These are phyloP conservation scores for Stenchaetothrips biformis DNA, from an alignment of 2,888 invertebrate genomes.

Conservation along the genomic window DNA sequence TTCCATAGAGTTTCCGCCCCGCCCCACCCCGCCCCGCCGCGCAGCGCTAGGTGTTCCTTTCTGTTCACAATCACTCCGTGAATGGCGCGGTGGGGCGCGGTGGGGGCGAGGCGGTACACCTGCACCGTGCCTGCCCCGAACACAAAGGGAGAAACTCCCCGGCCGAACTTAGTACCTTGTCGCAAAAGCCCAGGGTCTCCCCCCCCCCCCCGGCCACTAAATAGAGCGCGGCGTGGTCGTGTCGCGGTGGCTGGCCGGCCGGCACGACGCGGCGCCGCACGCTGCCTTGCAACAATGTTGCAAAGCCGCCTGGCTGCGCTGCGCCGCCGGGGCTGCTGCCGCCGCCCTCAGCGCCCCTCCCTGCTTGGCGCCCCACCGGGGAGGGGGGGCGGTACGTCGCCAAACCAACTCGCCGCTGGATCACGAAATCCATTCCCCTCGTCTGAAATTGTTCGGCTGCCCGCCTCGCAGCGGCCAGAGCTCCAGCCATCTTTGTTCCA, in stretches of 20 bases:
- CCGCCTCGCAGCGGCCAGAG: too few relatives aligned
- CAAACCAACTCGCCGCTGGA: background rate
- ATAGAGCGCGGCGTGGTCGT: slow-evolving; percentile 1
- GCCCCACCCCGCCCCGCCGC: background rate
- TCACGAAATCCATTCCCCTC: too few relatives aligned
- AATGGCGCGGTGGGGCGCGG: background rate
- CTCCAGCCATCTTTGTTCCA: too few relatives aligned
- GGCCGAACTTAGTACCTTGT: slow-evolving; percentile 18
- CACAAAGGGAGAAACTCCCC: slow-evolving; percentile 22
- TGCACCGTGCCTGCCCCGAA: background rate
- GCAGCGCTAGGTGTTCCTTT: background rate
- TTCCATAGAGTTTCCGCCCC: background rate
- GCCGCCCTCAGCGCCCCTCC: background rate
- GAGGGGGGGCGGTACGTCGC: background rate
- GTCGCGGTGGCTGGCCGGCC: background rate
- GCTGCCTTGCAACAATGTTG: slow-evolving; percentile 14
- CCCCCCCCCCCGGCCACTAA: background rate
- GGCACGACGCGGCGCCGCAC: background rate
- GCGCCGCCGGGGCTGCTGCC: background rate
- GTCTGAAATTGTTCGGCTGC: too few relatives aligned
- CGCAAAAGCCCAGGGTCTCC: slow-evolving; percentile 2
- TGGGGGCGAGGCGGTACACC: background rate
- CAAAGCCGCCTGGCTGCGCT: slow-evolving; percentile 4
- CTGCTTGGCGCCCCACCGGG: background rate
- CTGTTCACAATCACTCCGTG: slow-evolving; percentile 6